Evolutionary conservation across 2,797 vertebrate genomes (phyloP).

Genomic region (Myoxocephalus aenaeus): DNA sequence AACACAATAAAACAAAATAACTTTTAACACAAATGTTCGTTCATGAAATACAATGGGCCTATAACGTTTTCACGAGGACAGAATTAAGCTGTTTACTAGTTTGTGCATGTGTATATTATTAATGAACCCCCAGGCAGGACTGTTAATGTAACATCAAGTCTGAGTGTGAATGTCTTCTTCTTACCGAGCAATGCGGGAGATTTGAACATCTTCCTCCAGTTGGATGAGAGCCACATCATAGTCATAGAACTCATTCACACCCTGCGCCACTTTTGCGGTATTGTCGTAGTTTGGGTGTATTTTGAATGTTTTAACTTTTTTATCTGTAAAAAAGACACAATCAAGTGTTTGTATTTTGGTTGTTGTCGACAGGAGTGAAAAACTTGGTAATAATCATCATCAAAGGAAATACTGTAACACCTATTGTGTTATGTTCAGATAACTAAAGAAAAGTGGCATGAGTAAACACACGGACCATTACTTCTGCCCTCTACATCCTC

Average conservation of each 20-base stretch:
- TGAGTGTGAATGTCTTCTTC: constrained; percentile 2
- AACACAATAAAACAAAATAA: not conserved
- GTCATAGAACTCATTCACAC: constrained; percentile 73
- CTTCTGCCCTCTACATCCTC: constrained; percentile 7
- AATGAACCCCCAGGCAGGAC: not conserved
- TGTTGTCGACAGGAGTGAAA: not conserved
- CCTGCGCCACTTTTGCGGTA: accelerated
- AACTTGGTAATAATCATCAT: not conserved
- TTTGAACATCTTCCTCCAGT: constrained; percentile 1
- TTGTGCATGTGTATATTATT: constrained; percentile 1
- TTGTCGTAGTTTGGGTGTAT: constrained; percentile 51
- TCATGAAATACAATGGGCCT: not conserved
- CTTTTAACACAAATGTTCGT: not conserved
- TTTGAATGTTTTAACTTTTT: not conserved
- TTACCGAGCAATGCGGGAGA: constrained; percentile 41
- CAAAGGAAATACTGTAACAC: not conserved
- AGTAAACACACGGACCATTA: constrained; percentile 23
- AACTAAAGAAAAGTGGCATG: not conserved
- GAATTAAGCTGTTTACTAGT: not conserved
- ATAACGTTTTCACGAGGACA: not conserved
- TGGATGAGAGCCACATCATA: constrained; percentile 75
- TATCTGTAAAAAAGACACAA: constrained; percentile 48
- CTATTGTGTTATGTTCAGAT: not conserved
- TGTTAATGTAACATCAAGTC: not conserved
- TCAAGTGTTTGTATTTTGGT: not conserved